phyloP scores from a whole-genome alignment of 2,113 vertebrate species.

The Aleadryas rufinucha region DNA sequence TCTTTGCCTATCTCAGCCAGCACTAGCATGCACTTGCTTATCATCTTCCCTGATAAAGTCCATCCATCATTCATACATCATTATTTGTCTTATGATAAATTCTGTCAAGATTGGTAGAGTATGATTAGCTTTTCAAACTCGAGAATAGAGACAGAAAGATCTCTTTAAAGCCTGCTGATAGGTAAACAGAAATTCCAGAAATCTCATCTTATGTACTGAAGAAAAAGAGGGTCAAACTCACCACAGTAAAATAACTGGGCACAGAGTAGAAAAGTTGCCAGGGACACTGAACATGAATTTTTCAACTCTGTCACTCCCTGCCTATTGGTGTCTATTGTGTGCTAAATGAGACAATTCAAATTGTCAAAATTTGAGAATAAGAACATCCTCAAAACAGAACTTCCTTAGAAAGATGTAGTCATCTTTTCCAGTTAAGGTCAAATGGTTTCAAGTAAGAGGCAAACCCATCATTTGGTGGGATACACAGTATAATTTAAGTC shows the following conservation, averaged over 20 bases:
- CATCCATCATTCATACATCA: neutral
- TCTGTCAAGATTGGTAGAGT: neutral
- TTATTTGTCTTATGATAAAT: slow-evolving; percentile 31
- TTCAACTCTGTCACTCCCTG: neutral
- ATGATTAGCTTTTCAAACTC: neutral
- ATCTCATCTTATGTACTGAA: neutral
- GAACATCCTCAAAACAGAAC: neutral
- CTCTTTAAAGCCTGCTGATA: neutral
- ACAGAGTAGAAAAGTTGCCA: neutral
- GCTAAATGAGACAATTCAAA: neutral
- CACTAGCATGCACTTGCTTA: neutral
- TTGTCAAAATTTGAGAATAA: neutral
- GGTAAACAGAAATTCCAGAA: neutral
- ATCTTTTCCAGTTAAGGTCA: neutral
- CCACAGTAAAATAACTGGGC: neutral
- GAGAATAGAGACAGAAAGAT: neutral
- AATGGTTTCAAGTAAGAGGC: neutral
- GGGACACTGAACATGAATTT: neutral
- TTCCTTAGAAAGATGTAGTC: neutral
- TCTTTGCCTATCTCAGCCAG: neutral
- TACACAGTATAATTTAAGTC: neutral
- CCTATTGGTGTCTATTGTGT: neutral
- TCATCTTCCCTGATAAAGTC: neutral
- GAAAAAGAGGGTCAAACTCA: neutral
- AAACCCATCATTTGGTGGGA: neutral